Base-by-base conservation (phyloP, 2,113 vertebrate species). In the Coreoperca whiteheadi region DNA sequence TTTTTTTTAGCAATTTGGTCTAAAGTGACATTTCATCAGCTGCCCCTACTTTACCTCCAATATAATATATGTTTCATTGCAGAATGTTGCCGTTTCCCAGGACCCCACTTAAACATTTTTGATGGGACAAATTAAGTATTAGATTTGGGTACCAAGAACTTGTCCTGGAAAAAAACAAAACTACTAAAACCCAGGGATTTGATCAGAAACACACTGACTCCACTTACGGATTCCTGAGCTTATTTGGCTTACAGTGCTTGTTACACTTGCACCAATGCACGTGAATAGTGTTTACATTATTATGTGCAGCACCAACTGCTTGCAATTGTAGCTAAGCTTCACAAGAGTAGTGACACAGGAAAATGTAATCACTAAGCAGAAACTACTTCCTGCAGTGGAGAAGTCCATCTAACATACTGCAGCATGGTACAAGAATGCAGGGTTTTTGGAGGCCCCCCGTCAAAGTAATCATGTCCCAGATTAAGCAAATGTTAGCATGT, bases 21-120 rank as follows among this genome's bases (percentile, higher is more conserved):
- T 91, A 88, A 91, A 92, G 88, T 91, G 92, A 90, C 89, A 88
- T 87, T 93, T 90, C 51, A 76, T 85, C 70, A 74, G 79, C 79
- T 84, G 76, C 81, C 81, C 61, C 87, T 71, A 76, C 77, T 68
- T 82, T 14, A 78, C 74, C 85, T 84, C 85, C 82, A 43, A 80
- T 20, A 57, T 14, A n/a, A 67, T 3, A 39, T 6, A 10, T 10
- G 65, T 74, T 88, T 89, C 60, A 28, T 14, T 79, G 81, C 67
- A 89, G 81, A 91, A 79, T 50, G 82, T 79, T 75, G 89, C 81
- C 60, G 0, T 53, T 68, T 85, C 53, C 15, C 39, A 23, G 10
- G 10, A 65, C 4, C 37, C 46, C 21, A 50, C 23, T 53, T 8
- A 41, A 21, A 66, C 56, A 30, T 25, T 53, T 12, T 32, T 1